A percentile compares a stretch with the other conserved stretches of the same genome.
These are phyloP conservation scores for Cygnus buccinator DNA, from an alignment of 2,113 vertebrate genomes.

Conservation along the genomic window DNA sequence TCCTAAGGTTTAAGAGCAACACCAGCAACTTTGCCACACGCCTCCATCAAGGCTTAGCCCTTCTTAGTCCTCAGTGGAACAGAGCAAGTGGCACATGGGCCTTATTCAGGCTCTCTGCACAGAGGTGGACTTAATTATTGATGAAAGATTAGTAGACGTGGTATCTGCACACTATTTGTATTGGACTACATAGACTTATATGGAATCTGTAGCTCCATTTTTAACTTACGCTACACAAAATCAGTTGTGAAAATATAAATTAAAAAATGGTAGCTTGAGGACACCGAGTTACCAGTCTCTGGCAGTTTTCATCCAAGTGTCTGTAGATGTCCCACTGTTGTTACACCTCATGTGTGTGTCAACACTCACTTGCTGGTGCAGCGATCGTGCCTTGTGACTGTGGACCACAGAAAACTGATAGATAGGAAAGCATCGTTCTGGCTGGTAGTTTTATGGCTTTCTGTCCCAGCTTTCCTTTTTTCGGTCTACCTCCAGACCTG, in stretches of 20 bases:
- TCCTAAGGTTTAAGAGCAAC: neutral
- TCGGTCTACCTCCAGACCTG: neutral
- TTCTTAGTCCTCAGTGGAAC: neutral
- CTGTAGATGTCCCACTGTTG: neutral
- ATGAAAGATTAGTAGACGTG: neutral
- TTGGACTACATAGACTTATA: neutral
- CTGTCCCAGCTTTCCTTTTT: neutral
- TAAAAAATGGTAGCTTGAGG: neutral
- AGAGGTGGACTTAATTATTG: neutral
- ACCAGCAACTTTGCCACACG: neutral
- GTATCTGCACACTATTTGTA: neutral
- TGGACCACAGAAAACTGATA: conserved; percentile 6
- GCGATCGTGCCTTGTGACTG: neutral
- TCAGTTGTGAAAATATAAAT: neutral
- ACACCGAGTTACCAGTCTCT: neutral
- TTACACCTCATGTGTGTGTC: neutral
- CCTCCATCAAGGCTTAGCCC: neutral
- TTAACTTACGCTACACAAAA: neutral
- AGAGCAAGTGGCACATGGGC: neutral
- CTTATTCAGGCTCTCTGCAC: neutral
- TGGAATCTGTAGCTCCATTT: neutral
- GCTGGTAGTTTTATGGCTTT: neutral
- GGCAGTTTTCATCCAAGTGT: neutral
- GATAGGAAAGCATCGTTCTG: neutral
- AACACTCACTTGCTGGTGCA: neutral